Conservation (phyloP, 2,797 vertebrate genomes). For the Anguilla pacifica region DNA sequence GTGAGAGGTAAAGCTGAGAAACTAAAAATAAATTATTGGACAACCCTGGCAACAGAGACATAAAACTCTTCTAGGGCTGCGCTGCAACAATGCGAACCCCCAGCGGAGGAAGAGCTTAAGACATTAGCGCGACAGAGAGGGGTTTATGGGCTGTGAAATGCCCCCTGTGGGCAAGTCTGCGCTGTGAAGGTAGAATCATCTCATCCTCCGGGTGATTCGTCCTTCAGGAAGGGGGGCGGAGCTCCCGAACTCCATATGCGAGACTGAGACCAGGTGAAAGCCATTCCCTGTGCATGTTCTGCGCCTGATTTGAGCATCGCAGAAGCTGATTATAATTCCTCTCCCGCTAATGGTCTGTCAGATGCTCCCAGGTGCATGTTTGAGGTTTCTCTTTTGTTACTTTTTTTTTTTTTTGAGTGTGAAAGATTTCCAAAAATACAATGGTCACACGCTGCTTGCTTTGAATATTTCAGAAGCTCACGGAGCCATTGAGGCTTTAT, state of each 20-base stretch:
- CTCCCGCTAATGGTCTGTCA: neutral
- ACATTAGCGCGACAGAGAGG: neutral
- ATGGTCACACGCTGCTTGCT: neutral
- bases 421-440: slow-evolving; percentile 7
- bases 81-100: neutral
- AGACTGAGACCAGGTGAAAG: neutral
- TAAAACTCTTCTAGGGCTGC: neutral
- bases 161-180: neutral
- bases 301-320: neutral
- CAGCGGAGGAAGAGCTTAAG: neutral
- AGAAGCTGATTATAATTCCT: neutral
- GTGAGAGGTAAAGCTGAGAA: neutral
- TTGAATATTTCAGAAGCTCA: neutral
- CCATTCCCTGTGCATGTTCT: neutral
- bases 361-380: neutral
- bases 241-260: neutral
- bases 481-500: neutral
- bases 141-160: neutral
- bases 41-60: neutral
- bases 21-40: neutral
- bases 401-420: neutral
- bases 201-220: neutral
- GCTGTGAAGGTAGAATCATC: neutral
- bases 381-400: neutral
- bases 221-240: neutral